A percentile compares a stretch with the other conserved stretches of the same genome.
These are phyloP conservation scores for Crepidodera aurea DNA, from an alignment of 2,888 invertebrate species.

Conservation along the genomic window DNA sequence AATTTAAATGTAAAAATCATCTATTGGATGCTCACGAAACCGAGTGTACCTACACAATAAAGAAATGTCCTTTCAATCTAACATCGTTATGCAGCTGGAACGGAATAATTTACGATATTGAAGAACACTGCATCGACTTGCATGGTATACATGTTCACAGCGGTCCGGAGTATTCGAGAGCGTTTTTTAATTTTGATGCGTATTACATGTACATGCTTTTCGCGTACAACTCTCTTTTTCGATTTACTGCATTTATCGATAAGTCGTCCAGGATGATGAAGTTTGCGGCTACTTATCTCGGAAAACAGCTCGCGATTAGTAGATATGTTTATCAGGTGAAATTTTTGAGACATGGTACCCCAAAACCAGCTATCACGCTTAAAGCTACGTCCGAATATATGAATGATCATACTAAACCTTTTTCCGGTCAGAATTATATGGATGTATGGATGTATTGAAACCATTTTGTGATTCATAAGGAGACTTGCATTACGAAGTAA, in stretches of 20 bases:
- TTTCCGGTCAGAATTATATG: background rate
- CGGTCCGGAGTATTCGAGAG: background rate
- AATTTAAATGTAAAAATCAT: constrained; percentile 20
- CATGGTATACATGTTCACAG: background rate
- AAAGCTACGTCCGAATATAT: background rate
- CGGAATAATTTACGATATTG: background rate
- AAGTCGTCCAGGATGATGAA: background rate
- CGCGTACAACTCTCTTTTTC: background rate
- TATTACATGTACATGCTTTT: constrained; percentile 5
- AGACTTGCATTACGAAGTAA: constrained; percentile 3
- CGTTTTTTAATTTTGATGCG: background rate
- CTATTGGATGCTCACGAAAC: constrained; percentile 40
- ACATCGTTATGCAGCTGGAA: constrained; percentile 9
- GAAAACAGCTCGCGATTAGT: background rate
- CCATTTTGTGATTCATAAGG: background rate
- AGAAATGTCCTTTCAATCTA: constrained; percentile 6
- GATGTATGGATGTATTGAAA: background rate
- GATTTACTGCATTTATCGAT: background rate
- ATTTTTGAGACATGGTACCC: background rate
- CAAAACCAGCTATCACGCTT: background rate
- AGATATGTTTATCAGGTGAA: background rate
- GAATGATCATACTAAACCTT: background rate
- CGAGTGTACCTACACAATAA: constrained; percentile 33
- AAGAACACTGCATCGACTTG: constrained; percentile 4
- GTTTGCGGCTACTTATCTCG: background rate